Evolutionary conservation across 2,888 invertebrate species (phyloP), one percentile per base, ranked within the genome.

Genomic region (Hesperia comma): DNA sequence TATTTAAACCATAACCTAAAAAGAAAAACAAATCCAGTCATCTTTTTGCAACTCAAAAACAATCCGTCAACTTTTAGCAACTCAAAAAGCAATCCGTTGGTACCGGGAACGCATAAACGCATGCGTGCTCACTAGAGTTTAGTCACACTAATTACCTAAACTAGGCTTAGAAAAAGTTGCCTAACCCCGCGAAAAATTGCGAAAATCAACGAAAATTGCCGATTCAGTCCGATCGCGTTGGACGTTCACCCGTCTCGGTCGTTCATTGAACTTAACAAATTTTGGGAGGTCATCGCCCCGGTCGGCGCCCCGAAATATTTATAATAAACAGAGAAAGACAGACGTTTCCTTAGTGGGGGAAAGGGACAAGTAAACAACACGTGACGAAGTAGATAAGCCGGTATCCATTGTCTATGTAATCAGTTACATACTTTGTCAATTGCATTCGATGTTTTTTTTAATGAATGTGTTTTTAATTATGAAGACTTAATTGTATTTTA

Each of bases 231-330:
- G 68, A 57, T 61, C 57, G 61, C 57, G 78, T 71, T 7, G 6
- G 64, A 49, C 85, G 70, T 81, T 85, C 79, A 84, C 85, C 77
- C 69, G 55, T 68, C 77, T 70, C 84, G 89, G 86, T 82, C 88
- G 90, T 85, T 83, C 90, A 77, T 79, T 84, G 85, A 86, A 81
- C 88, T 77, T 75, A 73, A 76, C 40, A 70, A 85, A 84, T 80
- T 89, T 88, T 84, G 85, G 87, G 83, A 75, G 90, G 80, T 87
- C 89, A 77, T 67, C 72, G 85, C 73, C 85, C 87, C 79, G 82
- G 81, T 79, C 83, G 79, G 71, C 83, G 85, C 77, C 84, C 67
- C 84, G 83, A 73, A 75, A 75, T 80, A 78, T 80, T 77, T 82
- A 83, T 75, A 77, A 55, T 67, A 67, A 55, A 67, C 37, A 55